phyloP scores from a whole-genome alignment of 1,140 invertebrate genomes.

The Sarcophaga bullata region DNA sequence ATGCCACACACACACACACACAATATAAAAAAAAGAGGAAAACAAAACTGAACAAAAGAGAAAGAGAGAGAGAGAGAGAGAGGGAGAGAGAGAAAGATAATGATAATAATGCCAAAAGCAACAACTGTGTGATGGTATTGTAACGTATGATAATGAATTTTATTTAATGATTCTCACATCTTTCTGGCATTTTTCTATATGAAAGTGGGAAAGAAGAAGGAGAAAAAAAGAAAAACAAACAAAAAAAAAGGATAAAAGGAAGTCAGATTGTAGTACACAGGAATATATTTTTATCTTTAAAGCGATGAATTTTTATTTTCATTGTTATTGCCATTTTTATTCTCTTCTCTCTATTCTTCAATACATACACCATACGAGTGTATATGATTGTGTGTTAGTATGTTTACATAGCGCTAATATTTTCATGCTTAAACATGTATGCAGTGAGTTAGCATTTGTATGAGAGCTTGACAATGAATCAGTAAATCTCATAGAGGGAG shows the following conservation, averaged over 20 bases:
- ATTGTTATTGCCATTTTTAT: neutral
- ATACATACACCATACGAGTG: no score
- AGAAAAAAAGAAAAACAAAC: neutral
- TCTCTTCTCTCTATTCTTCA: neutral
- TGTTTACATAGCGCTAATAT: conserved; percentile 5
- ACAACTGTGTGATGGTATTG: neutral
- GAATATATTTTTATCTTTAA: neutral
- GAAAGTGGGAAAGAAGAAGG: neutral
- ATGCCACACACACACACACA: no score
- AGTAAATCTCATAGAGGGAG: neutral
- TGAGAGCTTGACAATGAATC: neutral
- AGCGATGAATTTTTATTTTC: neutral
- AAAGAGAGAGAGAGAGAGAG: no score
- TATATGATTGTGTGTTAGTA: neutral
- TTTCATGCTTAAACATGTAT: neutral
- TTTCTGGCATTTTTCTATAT: no score
- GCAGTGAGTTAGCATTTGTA: neutral
- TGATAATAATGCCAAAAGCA: no score
- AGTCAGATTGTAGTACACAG: neutral
- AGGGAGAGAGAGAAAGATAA: no score
- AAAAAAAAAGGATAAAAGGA: neutral
- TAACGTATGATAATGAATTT: conserved; percentile 6
- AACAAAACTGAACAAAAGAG: no score
- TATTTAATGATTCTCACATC: neutral
- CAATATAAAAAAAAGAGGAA: no score